phyloP scores from a whole-genome alignment of 2,888 invertebrate species.

The Dugesia japonica region DNA sequence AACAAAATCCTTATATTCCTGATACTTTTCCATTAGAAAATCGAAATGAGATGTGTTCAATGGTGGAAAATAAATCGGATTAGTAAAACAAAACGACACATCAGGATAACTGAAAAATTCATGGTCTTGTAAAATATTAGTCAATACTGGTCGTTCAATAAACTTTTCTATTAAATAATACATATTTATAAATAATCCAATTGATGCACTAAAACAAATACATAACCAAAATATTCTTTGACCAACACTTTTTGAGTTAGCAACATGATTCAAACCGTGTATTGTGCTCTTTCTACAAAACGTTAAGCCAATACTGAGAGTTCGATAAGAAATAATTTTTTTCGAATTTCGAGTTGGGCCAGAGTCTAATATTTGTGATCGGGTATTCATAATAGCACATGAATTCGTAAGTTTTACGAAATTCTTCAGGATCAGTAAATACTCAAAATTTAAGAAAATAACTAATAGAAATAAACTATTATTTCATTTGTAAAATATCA shows the following conservation, averaged over 20 bases:
- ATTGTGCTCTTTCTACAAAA: constrained; percentile 22
- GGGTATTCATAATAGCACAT: not conserved
- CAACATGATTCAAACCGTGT: constrained; percentile 32
- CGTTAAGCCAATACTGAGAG: not conserved
- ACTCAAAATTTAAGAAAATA: too few species aligned
- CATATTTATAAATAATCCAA: constrained; percentile 30
- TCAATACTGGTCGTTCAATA: constrained; percentile 10
- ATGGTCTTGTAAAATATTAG: constrained; percentile 12
- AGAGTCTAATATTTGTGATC: not conserved
- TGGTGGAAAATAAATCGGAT: constrained; percentile 26
- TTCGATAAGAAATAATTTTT: constrained; percentile 3
- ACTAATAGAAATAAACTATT: too few species aligned
- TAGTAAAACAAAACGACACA: constrained; percentile 12
- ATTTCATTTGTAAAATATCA: too few species aligned
- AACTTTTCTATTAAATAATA: constrained; percentile 23
- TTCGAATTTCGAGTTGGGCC: not conserved
- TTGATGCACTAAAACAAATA: constrained; percentile 22
- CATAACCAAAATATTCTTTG: constrained; percentile 29
- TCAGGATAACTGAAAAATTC: constrained; percentile 22
- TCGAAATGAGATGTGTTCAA: not conserved
- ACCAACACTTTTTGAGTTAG: not conserved
- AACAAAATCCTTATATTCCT: not conserved
- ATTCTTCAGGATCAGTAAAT: too few species aligned
- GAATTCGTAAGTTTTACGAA: not conserved
- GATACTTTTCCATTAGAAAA: not conserved